Evolutionary conservation across 2,113 vertebrate species (phyloP), one percentile per base, ranked within the genome.

Genomic region (Rhynchomys soricoides): DNA sequence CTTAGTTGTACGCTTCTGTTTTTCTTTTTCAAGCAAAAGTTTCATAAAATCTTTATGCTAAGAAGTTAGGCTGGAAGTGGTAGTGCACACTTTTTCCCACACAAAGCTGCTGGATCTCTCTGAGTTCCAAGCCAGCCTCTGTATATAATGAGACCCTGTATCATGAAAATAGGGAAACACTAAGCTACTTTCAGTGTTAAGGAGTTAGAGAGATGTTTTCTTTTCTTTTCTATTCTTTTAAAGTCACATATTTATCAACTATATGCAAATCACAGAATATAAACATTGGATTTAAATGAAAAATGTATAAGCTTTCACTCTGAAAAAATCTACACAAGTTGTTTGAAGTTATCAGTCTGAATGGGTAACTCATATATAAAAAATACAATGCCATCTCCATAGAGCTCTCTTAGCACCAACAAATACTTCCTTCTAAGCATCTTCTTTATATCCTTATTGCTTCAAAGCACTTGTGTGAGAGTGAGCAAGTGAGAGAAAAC

Each of bases 1-100:
- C 79, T n/a, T 82, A 55, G 3, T 48, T 12, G 3, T 85, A 1
- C 10, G 15, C 55, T 70, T 86, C 43, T 90, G 29, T 31, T 83
- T 68, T 55, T 75, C 24, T 78, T 48, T 97, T 43, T 66, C 70
- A 95, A 95, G 78, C 59, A 93, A 70, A 95, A 85, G 13, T 77
- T 77, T 89, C 40, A 55, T 59, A 86, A 86, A 93, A 90, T 62
- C n/a, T 62, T 48, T 86, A 78, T 52, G 45, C 71, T 94, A 92
- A 90, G 89, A 90, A 90, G 57, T 31, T 37, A 75, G 57, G 40
- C 26, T 64, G 55, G 55, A 26, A 29, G 24, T 29, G 12, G 22
- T 40, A 29, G 13, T 62, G 57, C 26, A 83, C n/a, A 43, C 4
- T 24, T 40, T 43, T 83, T 43, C 4, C 81, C 57, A 62, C 1